Percentiles rank a stretch among this genome's conserved stretches.
Evolutionary conservation across 1,140 invertebrate species (phyloP).

Genomic region (Bursaphelenchus mucronatus): DNA sequence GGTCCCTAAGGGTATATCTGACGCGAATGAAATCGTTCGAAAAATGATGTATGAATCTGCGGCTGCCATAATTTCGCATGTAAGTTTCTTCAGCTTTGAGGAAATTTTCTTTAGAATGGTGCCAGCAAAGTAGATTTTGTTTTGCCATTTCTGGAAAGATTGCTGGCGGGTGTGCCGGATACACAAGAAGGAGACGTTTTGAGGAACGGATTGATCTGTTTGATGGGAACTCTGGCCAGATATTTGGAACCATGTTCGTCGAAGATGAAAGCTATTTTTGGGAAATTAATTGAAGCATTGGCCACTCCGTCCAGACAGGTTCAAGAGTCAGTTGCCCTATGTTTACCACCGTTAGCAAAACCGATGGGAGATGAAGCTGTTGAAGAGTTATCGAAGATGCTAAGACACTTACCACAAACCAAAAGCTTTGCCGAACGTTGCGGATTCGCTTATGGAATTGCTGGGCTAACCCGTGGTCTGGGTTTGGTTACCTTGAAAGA

Average conservation of each 20-base stretch:
- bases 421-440: conserved; percentile 93
- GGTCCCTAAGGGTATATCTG: conserved; percentile 10
- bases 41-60: conserved; percentile 65
- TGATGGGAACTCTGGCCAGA: conserved; percentile 89
- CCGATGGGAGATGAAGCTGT: conserved; percentile 84
- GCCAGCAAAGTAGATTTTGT: conserved; percentile 66
- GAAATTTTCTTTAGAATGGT: conserved; percentile 40
- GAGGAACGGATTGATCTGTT: conserved; percentile 86
- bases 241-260: conserved; percentile 86
- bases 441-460: conserved; percentile 82
- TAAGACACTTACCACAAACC: conserved; percentile 81
- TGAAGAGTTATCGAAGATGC: conserved; percentile 77
- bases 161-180: conserved; percentile 81
- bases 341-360: conserved; percentile 84
- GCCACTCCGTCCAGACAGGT: conserved; percentile 94
- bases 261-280: conserved; percentile 85
- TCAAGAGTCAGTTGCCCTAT: conserved; percentile 94
- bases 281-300: conserved; percentile 79
- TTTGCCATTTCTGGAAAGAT: conserved; percentile 68
- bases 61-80: conserved; percentile 61
- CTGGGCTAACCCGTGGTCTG: conserved; percentile 84
- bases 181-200: conserved; percentile 86
- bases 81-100: conserved; percentile 19
- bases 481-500: conserved; percentile 83
- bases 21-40: conserved; percentile 68